Conservation (phyloP, 1,140 invertebrate genomes). For the Micrasema longulum region DNA sequence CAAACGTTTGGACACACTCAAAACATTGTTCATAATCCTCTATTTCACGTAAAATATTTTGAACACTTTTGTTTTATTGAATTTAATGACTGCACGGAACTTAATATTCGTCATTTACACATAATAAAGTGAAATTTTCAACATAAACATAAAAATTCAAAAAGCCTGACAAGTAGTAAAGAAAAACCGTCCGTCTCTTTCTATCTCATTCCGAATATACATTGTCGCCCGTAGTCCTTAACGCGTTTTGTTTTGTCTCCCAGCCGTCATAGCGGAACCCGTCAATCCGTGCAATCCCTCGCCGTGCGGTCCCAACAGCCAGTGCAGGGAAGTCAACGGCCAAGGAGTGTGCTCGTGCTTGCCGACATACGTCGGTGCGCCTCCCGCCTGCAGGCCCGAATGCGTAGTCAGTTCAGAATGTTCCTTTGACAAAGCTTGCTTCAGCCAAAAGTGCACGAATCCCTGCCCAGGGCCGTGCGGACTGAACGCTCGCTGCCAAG, state of each 20-base stretch:
- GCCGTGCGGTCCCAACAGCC: constrained; percentile 73
- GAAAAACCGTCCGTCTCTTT: too few relatives aligned
- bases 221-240: too few relatives aligned
- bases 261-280: constrained; percentile 51
- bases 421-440: constrained; percentile 59
- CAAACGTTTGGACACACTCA: too few relatives aligned
- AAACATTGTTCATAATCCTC: too few relatives aligned
- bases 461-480: constrained; percentile 69
- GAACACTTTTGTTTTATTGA: too few relatives aligned
- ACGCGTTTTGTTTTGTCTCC: constrained; percentile 8
- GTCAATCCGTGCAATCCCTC: constrained; percentile 65
- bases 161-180: too few relatives aligned
- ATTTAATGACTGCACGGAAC: too few relatives aligned
- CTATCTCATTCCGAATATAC: too few relatives aligned
- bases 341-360: constrained; percentile 67
- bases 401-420: constrained; percentile 65
- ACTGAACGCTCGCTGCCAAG: constrained; percentile 69
- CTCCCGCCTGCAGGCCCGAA: constrained; percentile 64
- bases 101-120: too few relatives aligned
- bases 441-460: constrained; percentile 62
- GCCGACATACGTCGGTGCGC: constrained; percentile 70
- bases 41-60: too few relatives aligned
- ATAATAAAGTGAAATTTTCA: too few relatives aligned
- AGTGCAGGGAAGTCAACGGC: constrained; percentile 67
- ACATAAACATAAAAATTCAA: too few relatives aligned